Conservation (phyloP, 2,113 vertebrate species). For the Struthio camelus region DNA sequence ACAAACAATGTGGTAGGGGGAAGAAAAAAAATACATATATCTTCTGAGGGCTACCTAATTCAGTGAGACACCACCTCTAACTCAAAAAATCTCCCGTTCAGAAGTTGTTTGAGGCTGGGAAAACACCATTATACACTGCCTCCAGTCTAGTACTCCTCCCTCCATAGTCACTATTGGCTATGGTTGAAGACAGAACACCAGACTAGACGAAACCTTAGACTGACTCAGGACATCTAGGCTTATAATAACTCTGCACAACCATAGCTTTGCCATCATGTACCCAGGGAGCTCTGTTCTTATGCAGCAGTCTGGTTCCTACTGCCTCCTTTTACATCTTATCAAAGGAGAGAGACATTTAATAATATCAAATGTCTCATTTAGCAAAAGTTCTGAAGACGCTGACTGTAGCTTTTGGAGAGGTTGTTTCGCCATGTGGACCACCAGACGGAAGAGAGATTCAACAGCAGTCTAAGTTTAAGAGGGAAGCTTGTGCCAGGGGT, state of each 20-base stretch:
- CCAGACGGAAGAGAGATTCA: background rate
- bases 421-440: background rate
- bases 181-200: background rate
- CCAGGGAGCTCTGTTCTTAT: background rate
- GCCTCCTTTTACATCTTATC: background rate
- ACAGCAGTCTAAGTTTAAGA: background rate
- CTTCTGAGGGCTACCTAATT: no score
- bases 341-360: background rate
- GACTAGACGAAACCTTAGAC: accelerated
- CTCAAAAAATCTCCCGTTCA: no score
- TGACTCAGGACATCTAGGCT: background rate
- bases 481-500: background rate
- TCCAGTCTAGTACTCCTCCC: background rate
- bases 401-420: background rate
- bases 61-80: no score
- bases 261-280: background rate
- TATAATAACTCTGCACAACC: background rate
- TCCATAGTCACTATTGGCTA: background rate
- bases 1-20: no score
- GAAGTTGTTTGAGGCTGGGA: background rate
- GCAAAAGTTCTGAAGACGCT: background rate
- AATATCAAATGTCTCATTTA: background rate
- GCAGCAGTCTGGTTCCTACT: background rate
- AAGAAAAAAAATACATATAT: no score
- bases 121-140: background rate